Percentiles rank a stretch among this genome's conserved stretches.
Evolutionary conservation across 2,888 invertebrate genomes (phyloP).

Genomic region (Myathropa florea): DNA sequence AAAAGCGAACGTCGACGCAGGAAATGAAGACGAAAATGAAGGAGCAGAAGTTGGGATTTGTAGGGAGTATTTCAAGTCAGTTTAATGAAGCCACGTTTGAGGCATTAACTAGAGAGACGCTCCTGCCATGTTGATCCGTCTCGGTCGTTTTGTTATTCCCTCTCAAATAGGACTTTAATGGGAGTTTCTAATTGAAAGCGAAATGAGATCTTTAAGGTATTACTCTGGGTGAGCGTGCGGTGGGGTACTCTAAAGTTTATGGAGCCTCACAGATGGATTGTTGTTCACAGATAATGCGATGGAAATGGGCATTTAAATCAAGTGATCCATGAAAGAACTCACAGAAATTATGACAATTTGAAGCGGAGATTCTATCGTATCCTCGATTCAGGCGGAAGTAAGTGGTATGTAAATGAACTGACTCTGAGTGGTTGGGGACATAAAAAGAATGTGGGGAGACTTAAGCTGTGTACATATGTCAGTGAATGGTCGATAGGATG

Average conservation of each 20-base stretch:
- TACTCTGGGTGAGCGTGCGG: neutral
- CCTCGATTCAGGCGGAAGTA: neutral
- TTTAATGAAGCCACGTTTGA: slow-evolving; percentile 36
- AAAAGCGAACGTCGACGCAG: neutral
- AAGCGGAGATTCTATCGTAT: neutral
- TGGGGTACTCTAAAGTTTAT: neutral
- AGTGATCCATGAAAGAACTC: neutral
- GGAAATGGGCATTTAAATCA: neutral
- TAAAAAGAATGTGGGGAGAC: too few species aligned
- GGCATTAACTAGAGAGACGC: slow-evolving; percentile 1
- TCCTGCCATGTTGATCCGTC: neutral
- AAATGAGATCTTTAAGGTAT: neutral
- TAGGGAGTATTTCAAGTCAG: neutral
- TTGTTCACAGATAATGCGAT: neutral
- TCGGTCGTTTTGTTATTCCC: neutral
- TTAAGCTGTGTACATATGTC: too few species aligned
- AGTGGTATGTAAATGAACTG: neutral
- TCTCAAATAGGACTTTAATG: neutral
- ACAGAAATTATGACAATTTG: neutral
- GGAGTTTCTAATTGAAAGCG: slow-evolving; percentile 11
- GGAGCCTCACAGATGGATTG: neutral
- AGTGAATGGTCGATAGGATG: too few species aligned
- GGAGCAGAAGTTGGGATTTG: neutral
- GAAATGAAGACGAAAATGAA: neutral
- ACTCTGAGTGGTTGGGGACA: too few species aligned